These are phyloP conservation scores for Trissolcus brochymenae DNA, from an alignment of 2,888 invertebrate genomes.

Conservation along the genomic window DNA sequence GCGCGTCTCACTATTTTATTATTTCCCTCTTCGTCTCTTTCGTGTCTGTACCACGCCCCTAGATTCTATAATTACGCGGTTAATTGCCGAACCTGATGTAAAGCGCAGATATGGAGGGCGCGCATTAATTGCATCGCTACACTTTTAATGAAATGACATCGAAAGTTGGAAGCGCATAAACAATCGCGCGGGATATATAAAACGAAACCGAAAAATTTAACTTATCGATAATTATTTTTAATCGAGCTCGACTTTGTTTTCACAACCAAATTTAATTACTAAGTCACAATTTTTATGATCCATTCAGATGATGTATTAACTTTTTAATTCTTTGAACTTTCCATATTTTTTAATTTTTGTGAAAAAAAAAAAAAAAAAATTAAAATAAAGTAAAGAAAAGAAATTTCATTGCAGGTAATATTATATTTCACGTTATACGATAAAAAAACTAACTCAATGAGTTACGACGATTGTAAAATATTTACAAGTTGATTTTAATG, in stretches of 20 bases:
- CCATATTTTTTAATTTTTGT: no score
- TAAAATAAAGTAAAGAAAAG: no score
- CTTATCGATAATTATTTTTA: neutral
- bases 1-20: conserved; percentile 63
- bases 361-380: no score
- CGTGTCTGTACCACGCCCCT: conserved; percentile 69
- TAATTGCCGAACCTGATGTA: conserved; percentile 74
- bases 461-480: conserved; percentile 55
- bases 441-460: conserved; percentile 33
- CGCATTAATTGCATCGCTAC: conserved; percentile 65
- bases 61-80: conserved; percentile 74
- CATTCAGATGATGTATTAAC: no score
- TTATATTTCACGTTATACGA: conserved; percentile 29
- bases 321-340: no score
- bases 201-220: neutral
- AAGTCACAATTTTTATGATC: neutral
- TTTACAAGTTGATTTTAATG: conserved; percentile 68
- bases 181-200: conserved; percentile 7
- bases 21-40: conserved; percentile 59
- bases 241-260: neutral
- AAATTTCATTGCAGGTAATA: neutral
- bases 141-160: conserved; percentile 54
- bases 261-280: no score
- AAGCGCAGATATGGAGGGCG: conserved; percentile 62
- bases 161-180: conserved; percentile 44